Evolutionary conservation across 2,888 invertebrate genomes (phyloP), one percentile per base, ranked within the genome.

Genomic region (Amiota minor): DNA sequence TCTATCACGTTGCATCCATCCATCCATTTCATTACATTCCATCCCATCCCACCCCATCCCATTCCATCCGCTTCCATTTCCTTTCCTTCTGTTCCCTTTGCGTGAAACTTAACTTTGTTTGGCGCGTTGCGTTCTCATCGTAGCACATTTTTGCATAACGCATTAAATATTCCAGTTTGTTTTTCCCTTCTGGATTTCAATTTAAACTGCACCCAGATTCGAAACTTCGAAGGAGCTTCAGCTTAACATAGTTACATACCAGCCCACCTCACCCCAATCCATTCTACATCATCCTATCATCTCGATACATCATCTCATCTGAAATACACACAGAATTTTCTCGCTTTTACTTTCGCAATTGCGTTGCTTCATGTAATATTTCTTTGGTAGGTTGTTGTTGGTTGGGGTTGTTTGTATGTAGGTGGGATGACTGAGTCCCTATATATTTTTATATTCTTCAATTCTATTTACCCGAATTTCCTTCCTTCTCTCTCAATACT

Each of bases 101-200:
- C 35, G 35, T 35, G 23, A 23, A 62, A 14, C 62, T 62, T 45
- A 62, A 14, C 62, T 62, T 16, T 23, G 12, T 14, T 59, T 16
- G 11, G 59, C 59, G 12, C 12, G 16, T 16, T 11, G 59, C 59
- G 59, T 18, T 50, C 53, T 50, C 14, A 50, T 16, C 59, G 59
- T 16, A 35, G 35, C 35, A 78, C 80, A 82, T 84, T 83, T 83
- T 83, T 83, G 82, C 82, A 83, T 83, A 83, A 83, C 85, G 76
- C 83, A 83, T 83, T 84, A 83, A 83, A 80, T 82, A 83, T 83
- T 83, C 85, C 81, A 80, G 83, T 83, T 83, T 77, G 80, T 81
- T 75, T 80, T 73, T 80, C 64, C 72, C 72, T 79, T 76, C 80
- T 80, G 80, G 80, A 81, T 82, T 83, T 83, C 82, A 84, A 85